Evolutionary conservation across 37 sponge, comb jelly and placozoan genomes (phyloP).

Genomic region (Amphimedon queenslandica): DNA sequence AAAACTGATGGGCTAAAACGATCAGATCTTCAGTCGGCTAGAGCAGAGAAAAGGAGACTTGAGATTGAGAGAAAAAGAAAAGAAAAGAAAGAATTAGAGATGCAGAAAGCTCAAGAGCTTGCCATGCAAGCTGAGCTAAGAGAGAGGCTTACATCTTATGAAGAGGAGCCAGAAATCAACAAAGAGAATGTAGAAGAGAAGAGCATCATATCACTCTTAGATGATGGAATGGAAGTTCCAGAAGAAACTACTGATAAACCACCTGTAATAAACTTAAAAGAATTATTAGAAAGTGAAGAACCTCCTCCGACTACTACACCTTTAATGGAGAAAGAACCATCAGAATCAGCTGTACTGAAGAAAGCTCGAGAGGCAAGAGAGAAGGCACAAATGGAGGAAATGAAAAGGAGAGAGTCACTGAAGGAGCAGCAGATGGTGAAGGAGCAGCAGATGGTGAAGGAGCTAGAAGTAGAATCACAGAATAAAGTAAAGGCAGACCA

Average conservation of each 20-base stretch:
- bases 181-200: not conserved
- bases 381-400: not conserved
- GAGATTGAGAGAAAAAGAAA: slow-evolving; percentile 32
- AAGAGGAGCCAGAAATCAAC: not conserved
- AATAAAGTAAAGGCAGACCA: not conserved
- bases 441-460: not conserved
- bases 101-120: slow-evolving; percentile 17
- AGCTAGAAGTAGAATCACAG: not conserved
- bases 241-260: not conserved
- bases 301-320: not conserved
- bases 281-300: not conserved
- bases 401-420: slow-evolving; percentile 1
- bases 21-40: not conserved
- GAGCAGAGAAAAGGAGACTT: slow-evolving; percentile 19
- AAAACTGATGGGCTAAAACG: not conserved
- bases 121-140: not conserved
- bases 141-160: not conserved
- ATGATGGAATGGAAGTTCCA: not conserved
- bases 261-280: not conserved
- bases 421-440: not conserved
- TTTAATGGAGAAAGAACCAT: not conserved
- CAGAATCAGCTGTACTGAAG: not conserved
- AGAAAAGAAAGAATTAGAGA: slow-evolving; percentile 35
- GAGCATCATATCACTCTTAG: not conserved
- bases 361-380: not conserved